Evolutionary conservation across 2,113 vertebrate species (phyloP).

Genomic region (Morphnarchus princeps): DNA sequence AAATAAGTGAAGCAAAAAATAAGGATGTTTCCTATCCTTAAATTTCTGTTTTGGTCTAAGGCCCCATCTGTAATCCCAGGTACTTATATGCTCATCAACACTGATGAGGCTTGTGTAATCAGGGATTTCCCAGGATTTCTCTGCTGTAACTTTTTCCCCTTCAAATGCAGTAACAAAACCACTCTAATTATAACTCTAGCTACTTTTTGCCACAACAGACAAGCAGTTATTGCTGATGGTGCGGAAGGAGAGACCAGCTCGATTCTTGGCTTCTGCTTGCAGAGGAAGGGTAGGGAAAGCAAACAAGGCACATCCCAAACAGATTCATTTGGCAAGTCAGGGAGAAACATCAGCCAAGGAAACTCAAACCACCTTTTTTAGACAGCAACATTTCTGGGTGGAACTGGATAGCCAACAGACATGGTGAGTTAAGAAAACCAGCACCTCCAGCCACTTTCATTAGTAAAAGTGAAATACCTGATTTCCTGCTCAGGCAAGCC

Average conservation of each 20-base stretch:
- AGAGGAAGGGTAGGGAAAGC: neutral
- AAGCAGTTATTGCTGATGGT: neutral
- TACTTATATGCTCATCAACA: neutral
- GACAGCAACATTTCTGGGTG: neutral
- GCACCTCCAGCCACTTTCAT: neutral
- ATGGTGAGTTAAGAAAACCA: accelerated
- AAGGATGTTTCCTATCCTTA: neutral
- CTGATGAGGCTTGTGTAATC: neutral
- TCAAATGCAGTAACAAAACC: neutral
- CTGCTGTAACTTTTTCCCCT: neutral
- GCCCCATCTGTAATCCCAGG: neutral
- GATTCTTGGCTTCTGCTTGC: neutral
- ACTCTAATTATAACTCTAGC: neutral
- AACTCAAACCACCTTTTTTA: neutral
- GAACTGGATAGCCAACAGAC: neutral
- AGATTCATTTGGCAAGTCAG: neutral
- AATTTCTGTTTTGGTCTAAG: neutral
- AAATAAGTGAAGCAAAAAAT: neutral
- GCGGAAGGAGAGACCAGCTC: neutral
- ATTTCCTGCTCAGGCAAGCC: neutral
- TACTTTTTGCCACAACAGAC: neutral
- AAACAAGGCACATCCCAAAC: neutral
- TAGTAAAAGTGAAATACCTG: accelerated
- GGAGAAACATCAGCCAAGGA: neutral
- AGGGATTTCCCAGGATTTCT: neutral